Evolutionary conservation across 2,888 invertebrate genomes (phyloP).

Genomic region (Lissocephala sabroskyi): DNA sequence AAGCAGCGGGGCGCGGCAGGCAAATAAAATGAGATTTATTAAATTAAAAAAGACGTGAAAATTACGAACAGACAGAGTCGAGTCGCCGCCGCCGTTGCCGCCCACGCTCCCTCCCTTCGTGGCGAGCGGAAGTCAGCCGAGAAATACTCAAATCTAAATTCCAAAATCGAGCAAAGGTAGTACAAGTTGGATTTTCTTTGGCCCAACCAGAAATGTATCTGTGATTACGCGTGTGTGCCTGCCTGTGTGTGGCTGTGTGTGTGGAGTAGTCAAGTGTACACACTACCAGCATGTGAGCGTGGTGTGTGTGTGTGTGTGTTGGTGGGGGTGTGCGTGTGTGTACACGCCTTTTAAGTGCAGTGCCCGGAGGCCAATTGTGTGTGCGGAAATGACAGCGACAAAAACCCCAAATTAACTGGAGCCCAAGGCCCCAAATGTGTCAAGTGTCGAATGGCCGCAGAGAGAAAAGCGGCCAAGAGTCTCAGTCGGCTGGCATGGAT

Average conservation of each 20-base stretch:
- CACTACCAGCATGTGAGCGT: conserved; percentile 9
- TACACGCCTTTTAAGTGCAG: conserved; percentile 47
- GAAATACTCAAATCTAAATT: conserved; percentile 34
- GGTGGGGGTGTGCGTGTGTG: conserved; percentile 23
- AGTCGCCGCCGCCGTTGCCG: conserved; percentile 1
- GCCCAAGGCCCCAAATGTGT: neutral
- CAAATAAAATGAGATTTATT: conserved; percentile 52
- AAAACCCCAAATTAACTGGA: too few species aligned
- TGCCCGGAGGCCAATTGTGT: conserved; percentile 22
- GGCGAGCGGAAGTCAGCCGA: conserved; percentile 55
- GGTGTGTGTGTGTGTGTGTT: conserved; percentile 27
- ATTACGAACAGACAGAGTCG: too few species aligned
- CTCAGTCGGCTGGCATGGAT: too few species aligned
- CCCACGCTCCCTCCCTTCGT: too few species aligned
- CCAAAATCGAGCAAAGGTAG: conserved; percentile 35
- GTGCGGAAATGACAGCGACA: conserved; percentile 30
- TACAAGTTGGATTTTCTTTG: too few species aligned
- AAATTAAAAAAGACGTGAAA: conserved; percentile 51
- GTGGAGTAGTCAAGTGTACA: conserved; percentile 15
- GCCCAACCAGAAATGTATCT: conserved; percentile 48
- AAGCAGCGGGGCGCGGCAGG: conserved; percentile 25
- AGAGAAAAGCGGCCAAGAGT: too few species aligned
- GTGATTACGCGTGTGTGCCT: conserved; percentile 20
- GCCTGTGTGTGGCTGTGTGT: conserved; percentile 13
- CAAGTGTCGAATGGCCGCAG: too few species aligned